Percentiles rank a stretch among this genome's conserved stretches.
These are phyloP conservation scores for Sparus aurata DNA, from an alignment of 2,797 vertebrate species.

Conservation along the genomic window DNA sequence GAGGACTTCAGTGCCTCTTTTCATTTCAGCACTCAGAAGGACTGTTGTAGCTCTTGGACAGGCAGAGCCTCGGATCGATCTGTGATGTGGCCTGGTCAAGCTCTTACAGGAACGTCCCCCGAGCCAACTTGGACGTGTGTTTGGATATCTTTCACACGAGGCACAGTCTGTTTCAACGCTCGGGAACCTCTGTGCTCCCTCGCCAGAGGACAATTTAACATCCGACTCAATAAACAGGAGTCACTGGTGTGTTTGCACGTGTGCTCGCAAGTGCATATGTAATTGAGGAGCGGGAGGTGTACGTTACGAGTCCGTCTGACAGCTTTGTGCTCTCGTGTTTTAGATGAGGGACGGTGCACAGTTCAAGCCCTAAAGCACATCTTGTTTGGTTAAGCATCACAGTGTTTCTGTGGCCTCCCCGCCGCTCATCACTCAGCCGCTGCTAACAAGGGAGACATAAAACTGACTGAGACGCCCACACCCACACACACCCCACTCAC, in stretches of 20 bases:
- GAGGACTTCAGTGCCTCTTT: constrained; percentile 29
- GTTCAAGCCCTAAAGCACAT: constrained; percentile 42
- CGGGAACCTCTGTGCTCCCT: constrained; percentile 56
- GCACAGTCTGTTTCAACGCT: constrained; percentile 75
- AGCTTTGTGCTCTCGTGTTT: constrained; percentile 46
- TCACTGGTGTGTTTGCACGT: constrained; percentile 64
- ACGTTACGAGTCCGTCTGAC: constrained; percentile 51
- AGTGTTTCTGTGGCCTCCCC: constrained; percentile 38
- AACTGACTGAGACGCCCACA: constrained; percentile 42
- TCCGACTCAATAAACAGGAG: constrained; percentile 76
- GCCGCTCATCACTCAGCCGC: constrained; percentile 59
- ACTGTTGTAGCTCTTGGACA: constrained; percentile 66
- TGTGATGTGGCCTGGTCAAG: constrained; percentile 67
- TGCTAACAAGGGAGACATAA: constrained; percentile 60
- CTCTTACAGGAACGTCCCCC: constrained; percentile 68
- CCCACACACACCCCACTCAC: constrained; percentile 14
- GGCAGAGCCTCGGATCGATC: constrained; percentile 38
- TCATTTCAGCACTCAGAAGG: constrained; percentile 54
- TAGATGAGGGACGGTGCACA: constrained; percentile 41
- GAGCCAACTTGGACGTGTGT: constrained; percentile 69
- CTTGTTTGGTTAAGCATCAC: constrained; percentile 57
- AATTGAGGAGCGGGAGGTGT: constrained; percentile 42
- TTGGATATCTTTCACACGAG: constrained; percentile 75
- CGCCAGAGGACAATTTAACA: constrained; percentile 76
- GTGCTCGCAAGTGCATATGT: constrained; percentile 45